Conservation (phyloP, 2,888 invertebrate genomes). For the Apotomis capreana region DNA sequence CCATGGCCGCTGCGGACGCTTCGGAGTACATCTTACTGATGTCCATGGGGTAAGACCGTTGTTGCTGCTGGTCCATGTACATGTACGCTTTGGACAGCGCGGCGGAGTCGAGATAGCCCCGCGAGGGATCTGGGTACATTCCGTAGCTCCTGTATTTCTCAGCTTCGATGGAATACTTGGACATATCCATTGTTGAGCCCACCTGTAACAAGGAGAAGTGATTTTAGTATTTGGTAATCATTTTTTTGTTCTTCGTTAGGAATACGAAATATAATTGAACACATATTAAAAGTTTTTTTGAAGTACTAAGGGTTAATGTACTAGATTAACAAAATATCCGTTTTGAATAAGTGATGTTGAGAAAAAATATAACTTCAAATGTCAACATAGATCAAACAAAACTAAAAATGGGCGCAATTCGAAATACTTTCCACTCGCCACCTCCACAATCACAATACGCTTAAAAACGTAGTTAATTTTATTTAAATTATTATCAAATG, state of each 20-base stretch:
- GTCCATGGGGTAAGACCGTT: slow-evolving; percentile 84
- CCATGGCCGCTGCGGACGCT: slow-evolving; percentile 84
- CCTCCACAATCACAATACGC: slow-evolving; percentile 54
- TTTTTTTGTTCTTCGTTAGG: background rate
- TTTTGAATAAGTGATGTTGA: too few relatives aligned
- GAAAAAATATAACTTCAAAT: background rate
- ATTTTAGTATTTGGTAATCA: background rate
- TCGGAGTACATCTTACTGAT: slow-evolving; percentile 87
- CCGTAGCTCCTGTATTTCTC: slow-evolving; percentile 90
- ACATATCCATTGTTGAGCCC: slow-evolving; percentile 90
- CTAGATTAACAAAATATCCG: too few relatives aligned
- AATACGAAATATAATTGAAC: background rate
- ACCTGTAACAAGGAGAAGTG: slow-evolving; percentile 82
- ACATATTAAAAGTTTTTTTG: too few relatives aligned
- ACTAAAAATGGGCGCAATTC: slow-evolving; percentile 42
- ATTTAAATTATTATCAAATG: slow-evolving; percentile 40
- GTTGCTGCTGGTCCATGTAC: slow-evolving; percentile 87
- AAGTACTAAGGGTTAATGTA: too few relatives aligned
- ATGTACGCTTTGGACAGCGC: slow-evolving; percentile 89
- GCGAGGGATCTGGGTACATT: slow-evolving; percentile 89
- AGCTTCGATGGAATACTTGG: slow-evolving; percentile 89
- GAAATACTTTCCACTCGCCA: slow-evolving; percentile 66
- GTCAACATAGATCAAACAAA: slow-evolving; percentile 23
- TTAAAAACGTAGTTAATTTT: slow-evolving; percentile 31
- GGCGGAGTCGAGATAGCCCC: slow-evolving; percentile 88